Conservation (phyloP, 2,888 invertebrate genomes). For the Coecobrya sp. region DNA sequence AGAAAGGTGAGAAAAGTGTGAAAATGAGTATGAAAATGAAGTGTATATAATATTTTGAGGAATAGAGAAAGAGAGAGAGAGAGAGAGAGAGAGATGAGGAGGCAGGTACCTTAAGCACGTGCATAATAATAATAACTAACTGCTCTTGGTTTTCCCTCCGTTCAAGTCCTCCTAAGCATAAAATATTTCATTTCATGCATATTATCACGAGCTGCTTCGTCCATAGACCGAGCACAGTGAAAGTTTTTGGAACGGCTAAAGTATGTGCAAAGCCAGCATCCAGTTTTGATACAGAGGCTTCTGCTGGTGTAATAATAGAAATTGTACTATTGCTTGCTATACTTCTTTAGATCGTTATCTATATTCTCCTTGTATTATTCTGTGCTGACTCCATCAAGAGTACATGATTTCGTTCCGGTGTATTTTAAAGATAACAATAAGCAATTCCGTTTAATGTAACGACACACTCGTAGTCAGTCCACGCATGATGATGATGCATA, state of each 20-base stretch:
- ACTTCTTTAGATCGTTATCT: constrained; percentile 64
- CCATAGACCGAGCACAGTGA: neutral
- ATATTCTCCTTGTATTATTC: constrained; percentile 18
- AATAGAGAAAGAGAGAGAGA: constrained; percentile 33
- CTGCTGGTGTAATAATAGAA: constrained; percentile 47
- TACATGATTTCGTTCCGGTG: constrained; percentile 43
- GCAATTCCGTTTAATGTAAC: constrained; percentile 73
- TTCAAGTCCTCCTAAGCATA: constrained; percentile 67
- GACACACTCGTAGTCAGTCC: constrained; percentile 17
- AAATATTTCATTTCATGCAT: constrained; percentile 79
- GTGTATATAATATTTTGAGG: constrained; percentile 54
- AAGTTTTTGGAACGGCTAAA: constrained; percentile 35
- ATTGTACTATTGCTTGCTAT: constrained; percentile 38
- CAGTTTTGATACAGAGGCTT: constrained; percentile 6
- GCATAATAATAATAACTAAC: constrained; percentile 73
- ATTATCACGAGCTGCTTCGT: constrained; percentile 70
- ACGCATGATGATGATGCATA: constrained; percentile 5
- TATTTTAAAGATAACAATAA: constrained; percentile 70
- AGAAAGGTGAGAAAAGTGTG: constrained; percentile 50
- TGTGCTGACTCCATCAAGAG: neutral
- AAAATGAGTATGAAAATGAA: constrained; percentile 79
- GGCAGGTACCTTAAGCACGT: constrained; percentile 63
- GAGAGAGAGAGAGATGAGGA: constrained; percentile 6
- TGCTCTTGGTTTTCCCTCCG: constrained; percentile 50
- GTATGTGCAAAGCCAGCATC: neutral